Conservation (phyloP, 2,888 invertebrate species). For the Hyppa rectilinea region DNA sequence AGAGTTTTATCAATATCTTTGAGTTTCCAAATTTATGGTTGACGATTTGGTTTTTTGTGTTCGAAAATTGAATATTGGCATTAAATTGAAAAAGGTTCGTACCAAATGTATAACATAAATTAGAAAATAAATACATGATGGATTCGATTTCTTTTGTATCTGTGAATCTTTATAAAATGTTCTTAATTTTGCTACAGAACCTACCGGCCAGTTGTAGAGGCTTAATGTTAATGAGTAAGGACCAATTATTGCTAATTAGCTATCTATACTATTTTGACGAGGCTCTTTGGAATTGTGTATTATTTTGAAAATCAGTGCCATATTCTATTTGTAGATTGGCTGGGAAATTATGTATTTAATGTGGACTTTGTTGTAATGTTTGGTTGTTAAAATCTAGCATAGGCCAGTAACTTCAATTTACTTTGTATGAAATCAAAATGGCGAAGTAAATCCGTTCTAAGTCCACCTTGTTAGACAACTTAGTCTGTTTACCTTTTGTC, state of each 20-base stretch:
- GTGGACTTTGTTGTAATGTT: conserved; percentile 20
- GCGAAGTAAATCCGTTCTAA: not conserved
- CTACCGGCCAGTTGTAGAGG: conserved; percentile 62
- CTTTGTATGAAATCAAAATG: not conserved
- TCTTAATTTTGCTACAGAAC: conserved; percentile 5
- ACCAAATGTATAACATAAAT: too few species aligned
- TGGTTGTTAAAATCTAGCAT: conserved; percentile 5
- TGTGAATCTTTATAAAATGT: not conserved
- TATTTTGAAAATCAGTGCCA: conserved; percentile 64
- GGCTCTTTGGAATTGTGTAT: conserved; percentile 55
- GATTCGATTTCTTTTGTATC: not conserved
- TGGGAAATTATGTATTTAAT: conserved; percentile 37
- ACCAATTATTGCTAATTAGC: conserved; percentile 45
- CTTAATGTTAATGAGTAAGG: conserved; percentile 55
- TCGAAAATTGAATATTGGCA: too few species aligned
- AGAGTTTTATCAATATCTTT: not conserved
- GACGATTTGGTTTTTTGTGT: not conserved
- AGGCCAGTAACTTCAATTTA: not conserved
- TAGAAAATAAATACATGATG: too few species aligned
- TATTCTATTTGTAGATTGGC: conserved; percentile 60
- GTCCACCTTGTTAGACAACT: not conserved
- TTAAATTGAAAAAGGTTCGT: too few species aligned
- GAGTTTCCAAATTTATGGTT: not conserved
- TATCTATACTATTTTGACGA: conserved; percentile 38
- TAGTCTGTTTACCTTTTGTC: not conserved